A percentile compares a stretch with the other conserved stretches of the same genome.
Conservation (phyloP, 1,140 invertebrate genomes). For the Homarus americanus region DNA sequence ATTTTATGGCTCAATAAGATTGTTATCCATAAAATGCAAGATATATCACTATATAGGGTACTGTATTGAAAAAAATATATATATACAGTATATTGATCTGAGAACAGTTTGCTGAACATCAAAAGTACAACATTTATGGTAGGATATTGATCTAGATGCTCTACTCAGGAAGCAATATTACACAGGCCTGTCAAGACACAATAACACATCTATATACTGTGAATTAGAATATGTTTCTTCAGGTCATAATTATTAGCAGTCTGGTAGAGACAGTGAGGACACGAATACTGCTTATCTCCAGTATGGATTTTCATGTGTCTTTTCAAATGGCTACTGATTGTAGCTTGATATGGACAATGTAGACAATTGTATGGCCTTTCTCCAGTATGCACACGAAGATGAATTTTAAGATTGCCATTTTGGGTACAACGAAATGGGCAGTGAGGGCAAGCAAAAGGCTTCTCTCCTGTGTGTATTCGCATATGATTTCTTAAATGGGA, state of each 20-base stretch:
- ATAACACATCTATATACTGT: background rate
- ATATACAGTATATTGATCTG: too few species aligned
- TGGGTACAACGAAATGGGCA: slow-evolving; percentile 41
- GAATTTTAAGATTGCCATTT: slow-evolving; percentile 47
- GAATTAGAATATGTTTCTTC: slow-evolving; percentile 28
- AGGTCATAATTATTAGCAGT: slow-evolving; percentile 15
- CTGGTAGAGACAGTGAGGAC: slow-evolving; percentile 20
- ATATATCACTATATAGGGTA: too few species aligned
- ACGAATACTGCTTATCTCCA: slow-evolving; percentile 14
- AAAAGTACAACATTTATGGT: background rate
- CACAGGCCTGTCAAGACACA: background rate
- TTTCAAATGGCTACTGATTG: slow-evolving; percentile 45
- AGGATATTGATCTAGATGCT: background rate
- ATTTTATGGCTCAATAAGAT: too few species aligned
- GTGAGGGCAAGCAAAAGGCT: slow-evolving; percentile 28
- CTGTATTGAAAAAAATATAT: too few species aligned
- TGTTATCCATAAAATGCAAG: too few species aligned
- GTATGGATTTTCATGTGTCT: slow-evolving; percentile 36
- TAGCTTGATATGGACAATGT: slow-evolving; percentile 40
- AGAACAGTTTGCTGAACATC: background rate
- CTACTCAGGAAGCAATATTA: background rate
- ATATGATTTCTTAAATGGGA: slow-evolving; percentile 28
- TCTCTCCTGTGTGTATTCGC: slow-evolving; percentile 34
- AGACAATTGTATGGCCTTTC: slow-evolving; percentile 49
- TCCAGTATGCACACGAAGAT: slow-evolving; percentile 49